Conservation (phyloP, 2,888 invertebrate species). For the Embidobia sp. region DNA sequence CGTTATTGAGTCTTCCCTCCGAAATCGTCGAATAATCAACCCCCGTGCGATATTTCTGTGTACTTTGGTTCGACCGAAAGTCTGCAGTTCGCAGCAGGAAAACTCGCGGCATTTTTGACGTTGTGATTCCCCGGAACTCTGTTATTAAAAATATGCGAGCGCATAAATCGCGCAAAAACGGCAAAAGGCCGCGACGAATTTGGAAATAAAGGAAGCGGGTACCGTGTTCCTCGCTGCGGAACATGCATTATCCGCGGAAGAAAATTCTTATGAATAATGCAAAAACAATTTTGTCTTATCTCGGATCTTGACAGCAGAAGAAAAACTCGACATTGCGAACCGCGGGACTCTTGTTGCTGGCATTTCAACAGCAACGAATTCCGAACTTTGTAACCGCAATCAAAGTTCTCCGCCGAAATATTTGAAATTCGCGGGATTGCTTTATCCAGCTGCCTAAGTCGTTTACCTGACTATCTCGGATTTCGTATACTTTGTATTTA, state of each 20-base stretch:
- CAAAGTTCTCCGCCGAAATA: conserved; percentile 32
- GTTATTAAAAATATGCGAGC: no score
- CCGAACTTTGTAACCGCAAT: conserved; percentile 31
- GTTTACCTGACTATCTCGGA: not conserved
- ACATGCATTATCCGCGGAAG: conserved; percentile 10
- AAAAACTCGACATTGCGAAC: conserved; percentile 3
- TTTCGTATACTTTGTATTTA: conserved; percentile 13
- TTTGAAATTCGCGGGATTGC: conserved; percentile 13
- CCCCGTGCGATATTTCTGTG: no score
- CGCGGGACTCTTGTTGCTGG: conserved; percentile 3
- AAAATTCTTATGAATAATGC: conserved; percentile 39
- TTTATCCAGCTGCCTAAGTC: conserved; percentile 3
- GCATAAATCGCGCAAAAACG: no score
- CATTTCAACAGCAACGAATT: conserved; percentile 30
- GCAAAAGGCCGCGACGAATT: no score
- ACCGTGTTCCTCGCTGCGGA: not conserved
- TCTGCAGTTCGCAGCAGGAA: no score
- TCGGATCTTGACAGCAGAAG: conserved; percentile 6
- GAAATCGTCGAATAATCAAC: no score
- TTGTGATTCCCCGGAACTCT: no score
- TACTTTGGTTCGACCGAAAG: no score
- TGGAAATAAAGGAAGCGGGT: no score
- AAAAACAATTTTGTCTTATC: conserved; percentile 46
- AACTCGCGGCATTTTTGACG: no score
- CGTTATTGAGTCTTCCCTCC: conserved; percentile 10